Conservation (phyloP, 2,888 invertebrate genomes). For the Tenthredo distinguenda region DNA sequence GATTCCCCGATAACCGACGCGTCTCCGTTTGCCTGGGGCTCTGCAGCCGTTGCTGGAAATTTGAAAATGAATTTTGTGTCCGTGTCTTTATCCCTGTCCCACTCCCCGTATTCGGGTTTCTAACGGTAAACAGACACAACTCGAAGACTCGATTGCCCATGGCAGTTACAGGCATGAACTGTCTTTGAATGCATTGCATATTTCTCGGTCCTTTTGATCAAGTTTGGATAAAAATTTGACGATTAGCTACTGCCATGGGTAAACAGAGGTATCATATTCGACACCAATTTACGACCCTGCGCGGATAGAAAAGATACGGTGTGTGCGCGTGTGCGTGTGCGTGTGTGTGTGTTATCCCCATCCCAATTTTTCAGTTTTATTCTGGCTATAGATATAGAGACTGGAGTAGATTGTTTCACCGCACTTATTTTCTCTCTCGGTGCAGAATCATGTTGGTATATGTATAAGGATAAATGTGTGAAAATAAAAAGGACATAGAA, state of each 20-base stretch:
- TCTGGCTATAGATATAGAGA: too few relatives aligned
- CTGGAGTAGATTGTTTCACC: background rate
- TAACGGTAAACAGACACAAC: background rate
- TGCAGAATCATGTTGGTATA: background rate
- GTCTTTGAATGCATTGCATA: background rate
- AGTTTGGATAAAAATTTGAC: background rate
- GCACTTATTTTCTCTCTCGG: background rate
- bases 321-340: background rate
- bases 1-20: slow-evolving; percentile 68
- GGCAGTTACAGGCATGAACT: background rate
- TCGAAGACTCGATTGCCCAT: slow-evolving; percentile 12
- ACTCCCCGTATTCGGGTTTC: background rate
- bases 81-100: background rate
- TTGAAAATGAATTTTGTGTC: background rate
- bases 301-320: background rate
- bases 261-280: background rate
- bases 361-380: background rate
- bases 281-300: background rate
- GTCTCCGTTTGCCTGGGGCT: slow-evolving; percentile 75
- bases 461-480: background rate
- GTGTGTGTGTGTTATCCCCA: background rate
- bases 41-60: slow-evolving; percentile 74
- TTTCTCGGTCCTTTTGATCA: too few relatives aligned
- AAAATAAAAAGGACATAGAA: background rate
- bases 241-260: slow-evolving; percentile 3